Base-by-base conservation (phyloP, 2,113 vertebrate species). In the Callipepla californica region DNA sequence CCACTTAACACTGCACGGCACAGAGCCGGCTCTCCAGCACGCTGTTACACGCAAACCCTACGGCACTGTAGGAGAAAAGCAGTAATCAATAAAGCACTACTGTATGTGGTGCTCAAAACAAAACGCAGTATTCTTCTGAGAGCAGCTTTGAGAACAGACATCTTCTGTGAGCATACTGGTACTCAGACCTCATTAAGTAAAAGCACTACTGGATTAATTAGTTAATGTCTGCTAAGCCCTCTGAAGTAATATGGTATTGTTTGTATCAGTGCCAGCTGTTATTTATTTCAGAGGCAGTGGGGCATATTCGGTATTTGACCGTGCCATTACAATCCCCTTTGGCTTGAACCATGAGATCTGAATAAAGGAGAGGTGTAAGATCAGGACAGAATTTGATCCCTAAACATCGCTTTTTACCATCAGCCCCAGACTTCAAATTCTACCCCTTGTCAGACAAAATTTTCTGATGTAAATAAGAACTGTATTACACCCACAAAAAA, bases 81-180 rank as follows among this genome's bases (percentile, higher is more conserved):
- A 91, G 25, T 70, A 81, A 96, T 81, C 89, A 87, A 95, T 92
- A 89, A 83, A 88, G 84, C 42, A 50, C 44, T 59, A 25, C 26
- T 89, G 26, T 0, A 0, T 83, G 42, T 85, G 23, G 18, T 11
- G 3, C 58, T 84, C 91, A 70, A 92, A 74, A 57, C 63, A 85
- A 82, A 88, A 96, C 38, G 26, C 0, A 1, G 1, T 58, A 42
- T 47, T 77, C 90, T 78, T 96, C 36, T 53, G 50, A 85, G 34
- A 78, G 26, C 19, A 84, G 23, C 48, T 74, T 40, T 58, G 38
- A 72, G 65, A 94, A 75, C 8, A 92, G 69, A 53, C 79, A 79
- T 74, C 67, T 74, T 73, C 58, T 5, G 0, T 85, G 63, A 85
- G 45, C 6, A 0, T 65, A 44, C 32, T 62, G 14, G 44, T 85